Base-by-base conservation (phyloP, 2,113 vertebrate genomes). In the Corythaixoides concolor region DNA sequence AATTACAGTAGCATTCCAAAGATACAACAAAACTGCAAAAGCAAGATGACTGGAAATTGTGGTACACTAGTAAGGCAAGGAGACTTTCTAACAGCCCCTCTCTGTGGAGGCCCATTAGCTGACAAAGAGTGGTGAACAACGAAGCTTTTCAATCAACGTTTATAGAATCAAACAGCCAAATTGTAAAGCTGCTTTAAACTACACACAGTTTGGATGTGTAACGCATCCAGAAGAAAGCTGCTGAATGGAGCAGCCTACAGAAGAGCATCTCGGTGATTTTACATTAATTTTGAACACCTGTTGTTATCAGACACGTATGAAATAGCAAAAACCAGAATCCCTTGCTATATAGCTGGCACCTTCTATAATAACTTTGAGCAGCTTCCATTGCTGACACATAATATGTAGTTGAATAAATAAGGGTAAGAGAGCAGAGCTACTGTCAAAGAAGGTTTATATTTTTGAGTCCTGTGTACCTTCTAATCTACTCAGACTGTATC, bases 171-270 rank as follows among this genome's bases (percentile, higher is more conserved):
- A 37, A 14, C 20, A 7, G 11, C 39, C 24, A 4, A 7, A 5
- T 15, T 3, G 0, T 16, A 5, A 5, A 37, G 14, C 18, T 81
- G 56, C 43, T 68, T 88, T 27, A 17, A 62, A 69, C 45, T 23
- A 1, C 6, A 12, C 55, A 20, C 11, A 11, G 1, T 58, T 11
- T n/a, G 68, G n/a, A 8, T 4, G 39, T 7, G n/a, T 10, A 19
- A 5, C 1, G 0, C 8, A 10, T 37, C 60, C 32, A 41, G 15
- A 4, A 33, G 32, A 17, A 47, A 68, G 69, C 66, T 90, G 52
- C 59, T 52, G 17, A 3, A 7, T 1, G 15, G 35, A 24, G 63
- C 67, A 77, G 59, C 35, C 59, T 49, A 0, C 5, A 10, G 50
- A 45, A 15, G 66, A 72, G n/a, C 73, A 52, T 32, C 60, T 24